Conservation (phyloP, 2,113 vertebrate species). For the Strigops habroptila region DNA sequence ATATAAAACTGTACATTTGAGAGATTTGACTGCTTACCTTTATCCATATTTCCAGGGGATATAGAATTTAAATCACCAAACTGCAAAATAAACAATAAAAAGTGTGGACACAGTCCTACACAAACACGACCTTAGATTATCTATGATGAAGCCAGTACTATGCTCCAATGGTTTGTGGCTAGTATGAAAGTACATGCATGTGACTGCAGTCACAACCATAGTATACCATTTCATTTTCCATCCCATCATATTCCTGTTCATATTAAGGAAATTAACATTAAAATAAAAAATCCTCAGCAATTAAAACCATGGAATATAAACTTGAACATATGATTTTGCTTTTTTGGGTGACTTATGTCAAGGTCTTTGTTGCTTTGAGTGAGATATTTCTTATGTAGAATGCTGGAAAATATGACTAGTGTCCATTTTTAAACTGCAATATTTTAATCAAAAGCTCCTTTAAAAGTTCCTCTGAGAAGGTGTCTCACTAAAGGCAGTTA, state of each 20-base stretch:
- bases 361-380: background rate
- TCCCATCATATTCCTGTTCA: background rate
- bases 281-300: background rate
- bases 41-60: slow-evolving; percentile 80
- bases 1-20: background rate
- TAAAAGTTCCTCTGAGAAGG: background rate
- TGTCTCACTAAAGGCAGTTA: background rate
- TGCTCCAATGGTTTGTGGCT: background rate
- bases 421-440: background rate
- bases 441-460: background rate
- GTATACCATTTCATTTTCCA: background rate
- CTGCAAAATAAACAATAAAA: slow-evolving; percentile 69
- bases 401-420: background rate
- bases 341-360: background rate
- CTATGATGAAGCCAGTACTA: background rate
- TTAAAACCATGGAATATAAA: background rate
- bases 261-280: background rate
- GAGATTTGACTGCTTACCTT: slow-evolving; percentile 69
- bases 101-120: slow-evolving; percentile 1
- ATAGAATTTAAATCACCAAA: slow-evolving; percentile 80
- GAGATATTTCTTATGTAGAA: background rate
- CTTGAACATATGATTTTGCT: background rate
- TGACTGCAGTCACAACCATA: background rate
- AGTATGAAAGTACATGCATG: background rate
- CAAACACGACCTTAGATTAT: background rate